These are phyloP conservation scores for Zaprionus ornatus DNA, from an alignment of 1,140 invertebrate species.

Conservation along the genomic window DNA sequence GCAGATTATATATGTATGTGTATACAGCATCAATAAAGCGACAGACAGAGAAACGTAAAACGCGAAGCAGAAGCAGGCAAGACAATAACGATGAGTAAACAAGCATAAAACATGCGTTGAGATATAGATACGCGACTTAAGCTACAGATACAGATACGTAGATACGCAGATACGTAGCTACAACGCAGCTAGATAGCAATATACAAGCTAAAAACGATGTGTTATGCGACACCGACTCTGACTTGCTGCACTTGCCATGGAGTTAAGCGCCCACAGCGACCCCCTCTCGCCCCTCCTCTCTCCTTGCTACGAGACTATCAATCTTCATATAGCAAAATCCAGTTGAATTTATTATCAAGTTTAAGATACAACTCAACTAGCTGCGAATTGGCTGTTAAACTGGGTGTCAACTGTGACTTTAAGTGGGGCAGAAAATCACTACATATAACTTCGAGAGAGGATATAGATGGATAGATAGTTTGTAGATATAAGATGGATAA, in stretches of 20 bases:
- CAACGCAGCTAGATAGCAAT: background rate
- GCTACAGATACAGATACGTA: conserved; percentile 15
- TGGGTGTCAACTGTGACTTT: background rate
- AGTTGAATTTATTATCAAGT: conserved; percentile 1
- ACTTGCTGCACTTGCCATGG: background rate
- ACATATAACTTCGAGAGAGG: too few relatives aligned
- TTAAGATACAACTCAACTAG: background rate
- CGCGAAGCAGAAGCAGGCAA: conserved; percentile 17
- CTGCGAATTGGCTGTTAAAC: background rate
- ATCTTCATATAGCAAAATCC: background rate
- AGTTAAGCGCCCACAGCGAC: background rate
- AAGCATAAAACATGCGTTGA: conserved; percentile 48
- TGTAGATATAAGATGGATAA: too few relatives aligned
- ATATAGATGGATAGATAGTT: too few relatives aligned
- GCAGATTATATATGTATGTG: conserved; percentile 38
- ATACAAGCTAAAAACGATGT: background rate
- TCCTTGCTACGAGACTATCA: background rate
- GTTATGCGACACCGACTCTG: background rate
- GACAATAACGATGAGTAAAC: conserved; percentile 32
- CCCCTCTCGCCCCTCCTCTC: background rate
- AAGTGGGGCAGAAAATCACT: background rate
- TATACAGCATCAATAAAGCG: conserved; percentile 47
- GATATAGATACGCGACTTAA: conserved; percentile 19
- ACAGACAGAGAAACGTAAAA: background rate
- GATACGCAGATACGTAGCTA: conserved; percentile 10